phyloP scores from a whole-genome alignment of 2,888 invertebrate species.

The Amphipyra berbera region DNA sequence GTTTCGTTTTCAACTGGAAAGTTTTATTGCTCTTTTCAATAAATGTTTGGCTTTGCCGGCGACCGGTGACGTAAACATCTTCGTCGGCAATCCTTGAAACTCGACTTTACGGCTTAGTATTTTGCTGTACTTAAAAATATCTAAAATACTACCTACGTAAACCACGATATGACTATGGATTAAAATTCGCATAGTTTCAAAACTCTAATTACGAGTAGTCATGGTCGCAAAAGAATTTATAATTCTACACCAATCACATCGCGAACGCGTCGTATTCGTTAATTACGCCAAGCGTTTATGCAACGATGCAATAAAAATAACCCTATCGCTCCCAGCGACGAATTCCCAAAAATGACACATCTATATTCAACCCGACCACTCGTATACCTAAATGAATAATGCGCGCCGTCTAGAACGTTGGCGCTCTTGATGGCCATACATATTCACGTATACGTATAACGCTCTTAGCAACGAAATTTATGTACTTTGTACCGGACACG shows the following conservation, averaged over 20 bases:
- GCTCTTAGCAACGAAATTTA: slow-evolving; percentile 19
- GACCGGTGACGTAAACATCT: slow-evolving; percentile 15
- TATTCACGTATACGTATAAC: slow-evolving; percentile 38
- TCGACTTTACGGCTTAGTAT: slow-evolving; percentile 3
- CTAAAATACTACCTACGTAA: background rate
- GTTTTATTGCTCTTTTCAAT: slow-evolving; percentile 38
- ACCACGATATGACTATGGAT: background rate
- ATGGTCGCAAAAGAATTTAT: background rate
- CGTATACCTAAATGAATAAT: slow-evolving; percentile 53
- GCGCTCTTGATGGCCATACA: slow-evolving; percentile 41
- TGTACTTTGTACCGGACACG: slow-evolving; percentile 9
- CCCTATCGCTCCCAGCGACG: slow-evolving; percentile 25
- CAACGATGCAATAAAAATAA: slow-evolving; percentile 36
- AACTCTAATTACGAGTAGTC: background rate
- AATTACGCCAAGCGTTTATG: slow-evolving; percentile 18
- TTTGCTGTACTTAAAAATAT: too few species aligned
- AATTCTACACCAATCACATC: background rate
- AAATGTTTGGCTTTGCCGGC: slow-evolving; percentile 22
- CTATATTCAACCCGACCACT: slow-evolving; percentile 34
- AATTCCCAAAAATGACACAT: slow-evolving; percentile 38
- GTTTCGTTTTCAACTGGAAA: slow-evolving; percentile 36
- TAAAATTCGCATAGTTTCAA: background rate
- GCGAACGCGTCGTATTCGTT: slow-evolving; percentile 16
- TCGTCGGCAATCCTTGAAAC: slow-evolving; percentile 4
- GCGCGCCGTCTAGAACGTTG: slow-evolving; percentile 46